These are phyloP conservation scores for Enteromius viviparus DNA, from an alignment of 2,797 vertebrate genomes.

Conservation along the genomic window DNA sequence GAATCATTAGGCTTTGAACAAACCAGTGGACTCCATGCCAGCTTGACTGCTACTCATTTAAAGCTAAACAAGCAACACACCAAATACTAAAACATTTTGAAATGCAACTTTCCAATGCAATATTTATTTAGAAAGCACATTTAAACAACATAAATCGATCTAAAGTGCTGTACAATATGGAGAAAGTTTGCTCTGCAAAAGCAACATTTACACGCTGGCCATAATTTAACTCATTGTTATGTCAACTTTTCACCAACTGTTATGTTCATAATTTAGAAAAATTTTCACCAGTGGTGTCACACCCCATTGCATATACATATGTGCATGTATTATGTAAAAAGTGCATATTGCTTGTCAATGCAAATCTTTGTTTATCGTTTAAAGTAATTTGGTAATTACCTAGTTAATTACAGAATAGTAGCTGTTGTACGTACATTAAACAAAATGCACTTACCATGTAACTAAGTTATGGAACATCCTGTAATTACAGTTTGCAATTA, in stretches of 20 bases:
- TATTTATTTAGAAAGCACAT: conserved; percentile 1
- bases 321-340: background rate
- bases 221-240: background rate
- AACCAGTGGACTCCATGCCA: background rate
- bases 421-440: no score
- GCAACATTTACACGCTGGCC: background rate
- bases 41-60: background rate
- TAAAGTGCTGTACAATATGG: background rate
- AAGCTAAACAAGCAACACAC: background rate
- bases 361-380: conserved; percentile 1
- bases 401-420: no score
- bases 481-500: no score
- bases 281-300: background rate
- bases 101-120: background rate
- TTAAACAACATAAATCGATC: background rate
- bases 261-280: background rate
- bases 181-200: background rate
- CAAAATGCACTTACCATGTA: no score
- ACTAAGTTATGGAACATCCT: no score
- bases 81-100: background rate
- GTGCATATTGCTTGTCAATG: background rate
- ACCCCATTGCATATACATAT: background rate
- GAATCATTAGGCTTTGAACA: background rate
- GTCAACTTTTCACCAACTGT: background rate
- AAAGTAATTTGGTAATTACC: background rate